Base-by-base conservation (phyloP, 2,888 invertebrate genomes). In the Xestia c-nigrum region DNA sequence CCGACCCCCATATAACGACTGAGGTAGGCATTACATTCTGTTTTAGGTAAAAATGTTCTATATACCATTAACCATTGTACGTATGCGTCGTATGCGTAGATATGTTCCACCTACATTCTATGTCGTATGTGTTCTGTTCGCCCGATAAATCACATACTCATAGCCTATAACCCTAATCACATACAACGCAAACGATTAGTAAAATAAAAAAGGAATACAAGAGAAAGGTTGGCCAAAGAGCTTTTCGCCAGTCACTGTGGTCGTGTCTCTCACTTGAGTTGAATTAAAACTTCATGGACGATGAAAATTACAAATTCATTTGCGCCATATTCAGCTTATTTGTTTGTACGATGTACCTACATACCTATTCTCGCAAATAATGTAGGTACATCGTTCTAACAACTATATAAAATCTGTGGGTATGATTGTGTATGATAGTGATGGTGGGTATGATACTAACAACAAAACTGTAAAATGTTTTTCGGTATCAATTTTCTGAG, bases 41-140 rank as follows among this genome's bases (percentile, higher is more conserved):
- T 40, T 16, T 47, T 21, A 43, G 16, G 5, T 72, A 43, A 43
- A 10, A 10, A 38, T 47, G 24, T 57, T 24, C 47, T 31, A 74
- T n/a, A n/a, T n/a, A n/a, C n/a, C n/a, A n/a, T n/a, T n/a, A n/a
- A n/a, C 50, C 24, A 47, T 40, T 57, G 55, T 46, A 46, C 19
- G 38, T 47, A 43, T 9, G 43, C 43, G 43, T 16, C 14, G 47
- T 38, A 47, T 19, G 47, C n/a, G 12, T 24, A 38, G 3, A 16
- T 74, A 31, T 40, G 50, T 75, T 75, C 19, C 50, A 63, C 43
- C n/a, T 38, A n/a, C 3, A 63, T 19, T 50, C 7, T 50, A 43
- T 31, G 7, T 43, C 73, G 38, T 21, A 21, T 46, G 9, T 47
- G 9, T 12, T 38, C 24, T 57, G 24, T 57, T 73, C 14, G 46